These are phyloP conservation scores for Trididemnum nubilum DNA, from an alignment of 23 tunicate genomes.

Conservation along the genomic window DNA sequence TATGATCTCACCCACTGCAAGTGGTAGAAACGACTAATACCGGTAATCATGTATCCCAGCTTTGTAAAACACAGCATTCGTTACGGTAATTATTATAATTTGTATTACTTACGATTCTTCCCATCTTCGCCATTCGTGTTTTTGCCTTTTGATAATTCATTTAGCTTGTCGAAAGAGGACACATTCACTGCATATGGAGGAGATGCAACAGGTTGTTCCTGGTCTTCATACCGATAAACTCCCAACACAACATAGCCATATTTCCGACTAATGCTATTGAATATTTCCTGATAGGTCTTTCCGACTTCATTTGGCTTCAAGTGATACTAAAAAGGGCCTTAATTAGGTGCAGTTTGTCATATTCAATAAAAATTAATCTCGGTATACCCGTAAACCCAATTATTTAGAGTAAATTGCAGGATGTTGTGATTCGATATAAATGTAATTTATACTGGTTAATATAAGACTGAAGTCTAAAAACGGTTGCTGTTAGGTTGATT, in stretches of 20 bases:
- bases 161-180: background rate
- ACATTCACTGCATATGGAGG: background rate
- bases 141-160: background rate
- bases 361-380: too few relatives aligned
- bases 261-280: slow-evolving; percentile 42
- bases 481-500: too few relatives aligned
- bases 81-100: background rate
- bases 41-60: too few relatives aligned
- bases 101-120: background rate
- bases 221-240: slow-evolving; percentile 56
- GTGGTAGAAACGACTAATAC: too few relatives aligned
- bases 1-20: too few relatives aligned
- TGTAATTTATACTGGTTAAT: too few relatives aligned
- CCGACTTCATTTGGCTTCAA: slow-evolving; percentile 57
- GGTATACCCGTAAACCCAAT: too few relatives aligned
- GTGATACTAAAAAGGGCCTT: slow-evolving; percentile 51
- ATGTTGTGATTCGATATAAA: too few relatives aligned
- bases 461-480: too few relatives aligned
- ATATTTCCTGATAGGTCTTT: slow-evolving; percentile 64
- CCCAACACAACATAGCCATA: slow-evolving; percentile 79
- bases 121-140: background rate
- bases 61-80: too few relatives aligned
- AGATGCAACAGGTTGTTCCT: background rate
- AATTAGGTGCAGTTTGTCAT: too few relatives aligned
- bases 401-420: too few relatives aligned